These are phyloP conservation scores for Drosophila leontia DNA, from an alignment of 1,140 invertebrate genomes.

Conservation along the genomic window DNA sequence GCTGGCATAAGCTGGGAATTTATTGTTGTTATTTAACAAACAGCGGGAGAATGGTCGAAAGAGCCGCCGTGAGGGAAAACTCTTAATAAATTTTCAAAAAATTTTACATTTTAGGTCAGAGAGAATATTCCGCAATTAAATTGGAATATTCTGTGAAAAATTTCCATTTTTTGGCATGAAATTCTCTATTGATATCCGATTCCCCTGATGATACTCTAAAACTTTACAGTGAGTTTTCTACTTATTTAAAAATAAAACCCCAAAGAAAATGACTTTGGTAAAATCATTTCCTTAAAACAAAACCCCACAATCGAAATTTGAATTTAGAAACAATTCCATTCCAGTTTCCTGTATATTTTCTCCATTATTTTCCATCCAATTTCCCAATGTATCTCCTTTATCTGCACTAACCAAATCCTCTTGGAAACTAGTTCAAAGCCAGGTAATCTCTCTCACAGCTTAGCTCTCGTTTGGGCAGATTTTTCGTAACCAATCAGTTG, in stretches of 20 bases:
- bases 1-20: constrained; percentile 69
- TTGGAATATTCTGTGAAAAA: neutral
- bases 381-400: constrained; percentile 5
- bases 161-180: neutral
- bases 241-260: neutral
- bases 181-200: neutral
- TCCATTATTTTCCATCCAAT: constrained; percentile 4
- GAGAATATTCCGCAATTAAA: constrained; percentile 19
- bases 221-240: neutral
- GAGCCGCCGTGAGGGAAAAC: constrained; percentile 5
- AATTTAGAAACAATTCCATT: neutral
- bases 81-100: constrained; percentile 69
- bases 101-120: constrained; percentile 25
- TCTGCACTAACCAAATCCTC: constrained; percentile 16
- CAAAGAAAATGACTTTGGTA: neutral
- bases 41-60: neutral
- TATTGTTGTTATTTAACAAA: constrained; percentile 55
- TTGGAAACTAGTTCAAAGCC: constrained; percentile 35
- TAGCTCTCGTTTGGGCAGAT: constrained; percentile 50
- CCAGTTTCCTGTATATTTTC: neutral
- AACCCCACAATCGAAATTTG: neutral
- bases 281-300: neutral
- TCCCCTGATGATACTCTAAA: neutral
- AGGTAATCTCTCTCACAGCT: constrained; percentile 44
- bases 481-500: constrained; percentile 42